Percentiles rank a stretch among this genome's conserved stretches.
phyloP scores from a whole-genome alignment of 2,797 vertebrate species.

The Tamandua tetradactyla region DNA sequence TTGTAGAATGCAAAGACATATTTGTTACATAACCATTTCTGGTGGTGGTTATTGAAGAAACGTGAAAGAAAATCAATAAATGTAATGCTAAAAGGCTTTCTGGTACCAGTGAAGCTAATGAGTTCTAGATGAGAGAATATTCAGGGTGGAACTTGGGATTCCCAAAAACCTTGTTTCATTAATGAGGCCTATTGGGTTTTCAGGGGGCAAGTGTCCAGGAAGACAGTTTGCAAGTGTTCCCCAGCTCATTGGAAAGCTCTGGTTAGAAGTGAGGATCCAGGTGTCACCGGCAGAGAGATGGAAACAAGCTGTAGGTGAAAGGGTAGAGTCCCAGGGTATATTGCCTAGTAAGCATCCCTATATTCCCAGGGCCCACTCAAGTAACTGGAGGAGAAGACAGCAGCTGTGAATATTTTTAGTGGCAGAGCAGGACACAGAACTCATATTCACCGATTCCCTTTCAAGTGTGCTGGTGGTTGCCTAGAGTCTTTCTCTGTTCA shows the following conservation, averaged over 20 bases:
- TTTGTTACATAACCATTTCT: neutral
- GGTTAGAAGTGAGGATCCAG: too few relatives aligned
- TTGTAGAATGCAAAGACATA: neutral
- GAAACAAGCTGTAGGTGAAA: neutral
- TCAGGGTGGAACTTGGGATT: neutral
- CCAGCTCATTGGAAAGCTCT: neutral
- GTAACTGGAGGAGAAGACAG: neutral
- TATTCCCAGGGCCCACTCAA: neutral
- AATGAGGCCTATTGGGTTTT: neutral
- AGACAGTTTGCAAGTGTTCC: neutral
- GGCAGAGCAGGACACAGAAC: neutral
- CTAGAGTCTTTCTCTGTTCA: neutral
- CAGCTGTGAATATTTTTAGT: neutral
- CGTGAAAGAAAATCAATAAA: neutral
- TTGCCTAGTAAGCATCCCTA: neutral
- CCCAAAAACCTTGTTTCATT: rapidly evolving
- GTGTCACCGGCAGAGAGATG: neutral
- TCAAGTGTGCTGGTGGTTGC: neutral
- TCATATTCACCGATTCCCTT: neutral
- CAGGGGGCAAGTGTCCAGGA: neutral
- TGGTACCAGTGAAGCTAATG: neutral
- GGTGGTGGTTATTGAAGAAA: neutral
- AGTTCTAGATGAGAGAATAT: neutral
- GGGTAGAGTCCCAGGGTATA: neutral
- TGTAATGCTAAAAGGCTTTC: neutral